Evolutionary conservation across 2,888 invertebrate genomes (phyloP).

Genomic region (Myopa tessellatipennis): DNA sequence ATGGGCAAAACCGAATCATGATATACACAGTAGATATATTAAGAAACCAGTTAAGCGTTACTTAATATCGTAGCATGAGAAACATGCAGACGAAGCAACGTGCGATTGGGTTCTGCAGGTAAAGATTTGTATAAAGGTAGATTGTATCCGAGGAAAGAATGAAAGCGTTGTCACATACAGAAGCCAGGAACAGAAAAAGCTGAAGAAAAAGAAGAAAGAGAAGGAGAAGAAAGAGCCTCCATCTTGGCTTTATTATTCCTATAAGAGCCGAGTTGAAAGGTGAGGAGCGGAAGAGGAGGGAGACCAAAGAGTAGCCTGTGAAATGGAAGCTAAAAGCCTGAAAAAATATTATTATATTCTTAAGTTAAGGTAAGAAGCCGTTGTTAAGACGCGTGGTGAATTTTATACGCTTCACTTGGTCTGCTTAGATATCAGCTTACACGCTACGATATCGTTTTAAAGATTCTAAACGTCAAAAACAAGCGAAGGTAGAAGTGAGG

Average conservation of each 20-base stretch:
- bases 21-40: neutral
- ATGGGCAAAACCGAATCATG: neutral
- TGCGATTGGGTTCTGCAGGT: conserved; percentile 18
- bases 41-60: conserved; percentile 46
- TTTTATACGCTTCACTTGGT: conserved; percentile 20
- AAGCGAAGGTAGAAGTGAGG: neutral
- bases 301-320: neutral
- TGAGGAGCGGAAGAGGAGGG: neutral
- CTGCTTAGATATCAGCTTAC: neutral
- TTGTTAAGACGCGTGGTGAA: conserved; percentile 19
- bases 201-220: neutral
- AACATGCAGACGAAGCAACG: neutral
- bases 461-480: neutral
- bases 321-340: neutral
- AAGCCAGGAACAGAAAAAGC: neutral
- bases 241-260: neutral
- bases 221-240: neutral
- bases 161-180: conserved; percentile 27
- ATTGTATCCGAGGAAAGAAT: conserved; percentile 12
- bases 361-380: conserved; percentile 5
- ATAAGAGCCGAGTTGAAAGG: neutral
- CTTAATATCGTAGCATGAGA: conserved; percentile 39
- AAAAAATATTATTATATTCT: conserved; percentile 17
- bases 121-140: conserved; percentile 4
- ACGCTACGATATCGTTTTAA: neutral